These are phyloP conservation scores for Drosophila santomea DNA, from an alignment of 1,140 invertebrate species.

Conservation along the genomic window DNA sequence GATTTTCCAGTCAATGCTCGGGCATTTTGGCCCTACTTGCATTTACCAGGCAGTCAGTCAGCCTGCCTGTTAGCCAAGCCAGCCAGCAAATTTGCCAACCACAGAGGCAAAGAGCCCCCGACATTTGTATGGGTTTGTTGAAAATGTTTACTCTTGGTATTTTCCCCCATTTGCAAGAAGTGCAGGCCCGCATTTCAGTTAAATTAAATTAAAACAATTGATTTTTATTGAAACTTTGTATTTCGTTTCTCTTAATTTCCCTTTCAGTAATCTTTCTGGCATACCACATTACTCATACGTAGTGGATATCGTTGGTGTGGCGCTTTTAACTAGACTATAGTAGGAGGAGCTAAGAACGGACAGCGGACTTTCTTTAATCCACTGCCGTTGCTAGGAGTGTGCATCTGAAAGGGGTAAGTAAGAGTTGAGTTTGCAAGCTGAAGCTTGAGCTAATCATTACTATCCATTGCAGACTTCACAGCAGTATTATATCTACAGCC, in stretches of 20 bases:
- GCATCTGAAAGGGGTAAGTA: slow-evolving; percentile 44
- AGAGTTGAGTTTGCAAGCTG: neutral
- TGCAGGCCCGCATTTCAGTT: slow-evolving; percentile 53
- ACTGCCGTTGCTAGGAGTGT: slow-evolving; percentile 31
- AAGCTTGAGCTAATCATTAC: neutral
- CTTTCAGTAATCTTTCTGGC: slow-evolving; percentile 66
- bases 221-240: slow-evolving; percentile 59
- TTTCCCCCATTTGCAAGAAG: slow-evolving; percentile 10
- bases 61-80: slow-evolving; percentile 7
- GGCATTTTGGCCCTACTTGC: slow-evolving; percentile 17
- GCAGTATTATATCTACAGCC: slow-evolving; percentile 66
- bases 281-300: slow-evolving; percentile 40
- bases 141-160: slow-evolving; percentile 25
- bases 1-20: slow-evolving; percentile 52
- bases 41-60: slow-evolving; percentile 2
- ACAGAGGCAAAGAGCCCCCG: slow-evolving; percentile 33
- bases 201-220: slow-evolving; percentile 82
- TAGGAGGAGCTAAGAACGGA: slow-evolving; percentile 22
- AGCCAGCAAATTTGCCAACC: slow-evolving; percentile 38
- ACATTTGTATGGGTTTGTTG: slow-evolving; percentile 42
- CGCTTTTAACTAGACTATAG: slow-evolving; percentile 66
- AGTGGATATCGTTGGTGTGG: slow-evolving; percentile 33
- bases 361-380: slow-evolving; percentile 16
- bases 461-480: slow-evolving; percentile 51
- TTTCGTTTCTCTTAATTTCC: neutral